phyloP scores from a whole-genome alignment of 2,113 vertebrate genomes.

The Condylura cristata region DNA sequence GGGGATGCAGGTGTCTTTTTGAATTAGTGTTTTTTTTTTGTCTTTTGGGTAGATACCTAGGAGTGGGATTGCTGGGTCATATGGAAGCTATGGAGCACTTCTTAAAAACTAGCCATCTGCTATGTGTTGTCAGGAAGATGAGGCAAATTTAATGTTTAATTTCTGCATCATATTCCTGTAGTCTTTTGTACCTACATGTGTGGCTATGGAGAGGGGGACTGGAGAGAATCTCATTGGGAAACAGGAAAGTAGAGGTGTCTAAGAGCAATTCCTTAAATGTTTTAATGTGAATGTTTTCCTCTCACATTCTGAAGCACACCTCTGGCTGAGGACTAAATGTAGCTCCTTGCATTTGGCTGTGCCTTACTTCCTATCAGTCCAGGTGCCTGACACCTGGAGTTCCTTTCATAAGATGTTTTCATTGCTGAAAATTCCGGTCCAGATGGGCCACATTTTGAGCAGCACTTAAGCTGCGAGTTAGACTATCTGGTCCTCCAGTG shows the following conservation, averaged over 20 bases:
- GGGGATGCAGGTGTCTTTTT: no score
- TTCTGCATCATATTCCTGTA: not conserved
- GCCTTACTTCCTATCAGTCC: not conserved
- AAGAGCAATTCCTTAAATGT: not conserved
- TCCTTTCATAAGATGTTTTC: not conserved
- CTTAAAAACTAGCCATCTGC: not conserved
- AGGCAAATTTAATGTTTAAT: not conserved
- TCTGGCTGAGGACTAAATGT: not conserved
- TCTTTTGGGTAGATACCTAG: no score
- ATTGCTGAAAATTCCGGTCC: not conserved
- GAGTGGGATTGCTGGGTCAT: no score
- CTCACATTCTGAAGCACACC: not conserved
- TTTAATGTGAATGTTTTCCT: not conserved
- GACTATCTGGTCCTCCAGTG: not conserved
- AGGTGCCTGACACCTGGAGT: not conserved
- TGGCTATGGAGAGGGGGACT: not conserved
- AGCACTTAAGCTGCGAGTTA: not conserved
- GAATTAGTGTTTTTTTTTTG: no score
- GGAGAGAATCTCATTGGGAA: not conserved
- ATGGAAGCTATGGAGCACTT: not conserved
- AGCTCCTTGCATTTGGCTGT: no score
- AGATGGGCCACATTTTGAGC: not conserved
- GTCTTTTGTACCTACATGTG: not conserved
- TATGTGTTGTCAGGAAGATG: not conserved
- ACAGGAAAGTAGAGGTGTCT: accelerated